Conservation (phyloP, 2,113 vertebrate species). For the Rhinolophus ferrumequinum region DNA sequence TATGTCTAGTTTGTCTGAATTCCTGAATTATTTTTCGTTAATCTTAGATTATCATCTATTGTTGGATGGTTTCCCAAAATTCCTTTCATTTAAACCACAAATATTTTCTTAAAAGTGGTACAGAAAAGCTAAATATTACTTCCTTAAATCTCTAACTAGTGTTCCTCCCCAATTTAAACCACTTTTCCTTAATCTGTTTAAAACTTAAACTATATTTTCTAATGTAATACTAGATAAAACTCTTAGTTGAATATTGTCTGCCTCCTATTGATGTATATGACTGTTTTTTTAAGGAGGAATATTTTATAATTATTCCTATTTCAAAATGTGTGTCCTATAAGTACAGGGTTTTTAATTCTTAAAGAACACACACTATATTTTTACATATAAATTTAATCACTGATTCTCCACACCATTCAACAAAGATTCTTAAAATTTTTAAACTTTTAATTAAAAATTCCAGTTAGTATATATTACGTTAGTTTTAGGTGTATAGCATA, state of each 20-base stretch:
- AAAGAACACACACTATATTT: neutral
- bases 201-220: constrained; percentile 45
- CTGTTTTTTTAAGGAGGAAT: constrained; percentile 4
- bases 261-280: neutral
- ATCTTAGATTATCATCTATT: constrained; percentile 45
- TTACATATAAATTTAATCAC: too few relatives aligned
- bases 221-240: neutral
- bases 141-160: constrained; percentile 14
- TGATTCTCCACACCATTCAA: too few relatives aligned
- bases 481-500: too few relatives aligned
- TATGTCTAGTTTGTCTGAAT: constrained; percentile 27
- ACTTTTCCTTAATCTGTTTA: constrained; percentile 19
- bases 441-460: too few relatives aligned
- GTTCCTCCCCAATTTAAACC: neutral
- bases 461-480: too few relatives aligned
- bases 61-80: constrained; percentile 39
- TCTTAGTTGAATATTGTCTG: neutral
- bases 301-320: neutral
- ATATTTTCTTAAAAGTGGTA: constrained; percentile 35
- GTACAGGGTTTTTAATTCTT: neutral
- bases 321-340: neutral
- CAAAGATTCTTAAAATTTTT: too few relatives aligned
- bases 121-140: constrained; percentile 35
- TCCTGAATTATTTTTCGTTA: constrained; percentile 65
- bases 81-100: constrained; percentile 56